Conservation (phyloP, 2,888 invertebrate species). For the Beris chalybata region DNA sequence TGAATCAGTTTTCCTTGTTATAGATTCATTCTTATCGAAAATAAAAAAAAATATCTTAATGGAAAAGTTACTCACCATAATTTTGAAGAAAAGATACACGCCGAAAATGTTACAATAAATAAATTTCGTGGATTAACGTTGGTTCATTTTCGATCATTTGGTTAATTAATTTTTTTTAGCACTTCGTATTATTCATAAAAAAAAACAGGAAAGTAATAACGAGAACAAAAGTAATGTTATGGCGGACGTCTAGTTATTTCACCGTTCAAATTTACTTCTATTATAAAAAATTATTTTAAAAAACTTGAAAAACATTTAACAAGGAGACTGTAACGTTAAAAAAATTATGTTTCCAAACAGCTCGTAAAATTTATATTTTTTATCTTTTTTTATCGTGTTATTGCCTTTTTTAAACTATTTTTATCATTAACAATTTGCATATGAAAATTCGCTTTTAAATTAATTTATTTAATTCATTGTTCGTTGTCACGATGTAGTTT, state of each 20-base stretch:
- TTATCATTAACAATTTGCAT: background rate
- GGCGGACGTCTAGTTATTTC: too few relatives aligned
- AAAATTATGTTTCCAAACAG: conserved; percentile 2
- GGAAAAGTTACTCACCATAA: conserved; percentile 15
- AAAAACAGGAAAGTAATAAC: too few relatives aligned
- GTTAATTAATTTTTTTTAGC: background rate
- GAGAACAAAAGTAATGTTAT: too few relatives aligned
- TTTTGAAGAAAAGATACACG: conserved; percentile 24
- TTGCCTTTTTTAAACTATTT: background rate
- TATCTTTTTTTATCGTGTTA: background rate
- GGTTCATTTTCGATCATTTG: background rate
- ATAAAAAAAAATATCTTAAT: background rate
- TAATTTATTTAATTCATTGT: conserved; percentile 3
- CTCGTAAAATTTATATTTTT: conserved; percentile 8
- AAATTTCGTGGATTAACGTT: background rate
- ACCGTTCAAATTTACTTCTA: too few relatives aligned
- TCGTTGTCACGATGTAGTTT: conserved; percentile 28
- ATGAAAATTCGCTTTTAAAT: background rate
- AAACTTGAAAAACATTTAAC: conserved; percentile 1
- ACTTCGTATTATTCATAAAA: background rate
- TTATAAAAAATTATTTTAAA: background rate
- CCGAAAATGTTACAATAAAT: conserved; percentile 7
- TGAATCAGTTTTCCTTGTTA: background rate
- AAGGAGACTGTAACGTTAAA: background rate
- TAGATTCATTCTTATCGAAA: background rate